Evolutionary conservation across 1,140 invertebrate genomes (phyloP).

Genomic region (Metopolophium dirhodum): DNA sequence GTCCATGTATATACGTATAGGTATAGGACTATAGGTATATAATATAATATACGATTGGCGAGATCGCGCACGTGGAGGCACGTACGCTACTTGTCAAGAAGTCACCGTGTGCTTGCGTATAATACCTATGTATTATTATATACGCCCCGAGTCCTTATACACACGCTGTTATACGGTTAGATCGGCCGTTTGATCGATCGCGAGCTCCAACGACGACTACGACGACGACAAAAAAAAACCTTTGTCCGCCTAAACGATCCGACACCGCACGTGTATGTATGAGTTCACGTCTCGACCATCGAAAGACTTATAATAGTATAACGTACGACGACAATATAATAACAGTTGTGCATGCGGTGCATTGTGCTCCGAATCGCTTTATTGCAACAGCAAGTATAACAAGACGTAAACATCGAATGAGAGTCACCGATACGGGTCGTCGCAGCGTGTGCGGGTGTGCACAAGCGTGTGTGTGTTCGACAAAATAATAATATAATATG

Average conservation of each 20-base stretch:
- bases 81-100: slow-evolving; percentile 52
- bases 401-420: slow-evolving; percentile 53
- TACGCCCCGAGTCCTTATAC: not conserved
- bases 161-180: not conserved
- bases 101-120: slow-evolving; percentile 6
- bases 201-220: not conserved
- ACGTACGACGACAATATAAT: not conserved
- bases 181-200: slow-evolving; percentile 21
- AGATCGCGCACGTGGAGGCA: slow-evolving; percentile 15
- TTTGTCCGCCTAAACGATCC: slow-evolving; percentile 26
- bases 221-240: not conserved
- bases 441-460: not conserved
- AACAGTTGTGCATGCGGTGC: not conserved
- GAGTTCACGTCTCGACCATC: not conserved
- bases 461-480: not conserved
- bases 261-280: not conserved
- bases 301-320: not conserved
- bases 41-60: not conserved
- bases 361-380: slow-evolving; percentile 31
- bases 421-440: not conserved
- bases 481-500: not conserved
- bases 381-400: slow-evolving; percentile 35
- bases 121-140: too few relatives aligned
- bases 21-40: too few relatives aligned
- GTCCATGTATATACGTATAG: not conserved